Percentiles rank a stretch among this genome's conserved stretches.
Conservation (phyloP, 2,888 invertebrate species). For the Cetonia aurata region DNA sequence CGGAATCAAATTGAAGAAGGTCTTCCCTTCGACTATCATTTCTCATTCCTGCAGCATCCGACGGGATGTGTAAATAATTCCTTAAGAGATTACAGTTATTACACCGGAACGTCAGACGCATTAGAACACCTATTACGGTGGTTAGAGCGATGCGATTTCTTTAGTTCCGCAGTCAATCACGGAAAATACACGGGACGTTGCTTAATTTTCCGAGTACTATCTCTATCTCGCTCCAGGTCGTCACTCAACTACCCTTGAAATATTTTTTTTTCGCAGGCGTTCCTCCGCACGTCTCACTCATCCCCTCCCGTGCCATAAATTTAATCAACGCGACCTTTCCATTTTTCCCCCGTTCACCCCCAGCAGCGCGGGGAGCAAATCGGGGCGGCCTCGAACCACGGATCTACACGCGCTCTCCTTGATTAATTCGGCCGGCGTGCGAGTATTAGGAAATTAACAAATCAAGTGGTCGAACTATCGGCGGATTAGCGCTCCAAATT, state of each 20-base stretch:
- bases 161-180: constrained; percentile 58
- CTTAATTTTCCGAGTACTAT: constrained; percentile 60
- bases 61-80: constrained; percentile 4
- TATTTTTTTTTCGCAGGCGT: background rate
- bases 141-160: constrained; percentile 48
- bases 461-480: constrained; percentile 29
- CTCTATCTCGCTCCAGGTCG: constrained; percentile 52
- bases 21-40: background rate
- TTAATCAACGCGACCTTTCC: constrained; percentile 20
- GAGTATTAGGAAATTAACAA: constrained; percentile 29
- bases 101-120: constrained; percentile 2
- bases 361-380: too few relatives aligned
- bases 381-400: background rate
- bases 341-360: background rate
- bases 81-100: constrained; percentile 5
- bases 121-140: constrained; percentile 29
- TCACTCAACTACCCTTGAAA: constrained; percentile 40
- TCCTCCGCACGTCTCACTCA: background rate
- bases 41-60: background rate
- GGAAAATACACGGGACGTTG: constrained; percentile 59
- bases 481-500: constrained; percentile 27
- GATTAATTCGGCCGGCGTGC: constrained; percentile 22
- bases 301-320: constrained; percentile 1
- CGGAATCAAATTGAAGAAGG: too few relatives aligned
- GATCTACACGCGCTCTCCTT: background rate